These are phyloP conservation scores for Oplegnathus fasciatus DNA, from an alignment of 2,113 vertebrate genomes.

Conservation along the genomic window DNA sequence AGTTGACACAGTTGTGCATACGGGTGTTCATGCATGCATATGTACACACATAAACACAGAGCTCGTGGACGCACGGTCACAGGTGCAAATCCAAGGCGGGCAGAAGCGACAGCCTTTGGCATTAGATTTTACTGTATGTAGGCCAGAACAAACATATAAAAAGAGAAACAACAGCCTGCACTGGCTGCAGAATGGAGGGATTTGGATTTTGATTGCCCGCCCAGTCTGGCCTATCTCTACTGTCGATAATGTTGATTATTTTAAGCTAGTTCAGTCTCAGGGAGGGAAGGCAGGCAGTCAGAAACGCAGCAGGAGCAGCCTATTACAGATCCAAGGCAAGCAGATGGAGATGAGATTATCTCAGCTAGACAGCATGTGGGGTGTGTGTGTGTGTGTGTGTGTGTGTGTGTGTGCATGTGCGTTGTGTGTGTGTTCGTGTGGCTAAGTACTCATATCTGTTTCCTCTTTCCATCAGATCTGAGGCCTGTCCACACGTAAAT, in stretches of 20 bases:
- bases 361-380: constrained; percentile 71
- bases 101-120: constrained; percentile 27
- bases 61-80: constrained; percentile 36
- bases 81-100: constrained; percentile 45
- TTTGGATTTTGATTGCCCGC: constrained; percentile 51
- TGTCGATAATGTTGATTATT: constrained; percentile 66
- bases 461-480: constrained; percentile 62
- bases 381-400: constrained; percentile 32
- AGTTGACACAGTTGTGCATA: constrained; percentile 52
- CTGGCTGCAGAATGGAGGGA: constrained; percentile 24
- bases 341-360: constrained; percentile 85
- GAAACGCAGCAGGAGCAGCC: constrained; percentile 71
- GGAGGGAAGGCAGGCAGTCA: constrained; percentile 56
- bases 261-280: constrained; percentile 51
- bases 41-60: constrained; percentile 52
- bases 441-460: constrained; percentile 65
- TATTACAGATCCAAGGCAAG: constrained; percentile 68
- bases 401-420: constrained; percentile 37
- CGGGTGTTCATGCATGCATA: constrained; percentile 57
- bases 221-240: constrained; percentile 45
- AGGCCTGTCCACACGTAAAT: constrained; percentile 28
- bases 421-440: neutral
- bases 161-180: constrained; percentile 31
- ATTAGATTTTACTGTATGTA: constrained; percentile 30
- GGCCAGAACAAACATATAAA: constrained; percentile 48